A percentile compares a stretch with the other conserved stretches of the same genome.
Evolutionary conservation across 92 coral and sea anemone genomes (phyloP).

Genomic region (Phenganax marumi): DNA sequence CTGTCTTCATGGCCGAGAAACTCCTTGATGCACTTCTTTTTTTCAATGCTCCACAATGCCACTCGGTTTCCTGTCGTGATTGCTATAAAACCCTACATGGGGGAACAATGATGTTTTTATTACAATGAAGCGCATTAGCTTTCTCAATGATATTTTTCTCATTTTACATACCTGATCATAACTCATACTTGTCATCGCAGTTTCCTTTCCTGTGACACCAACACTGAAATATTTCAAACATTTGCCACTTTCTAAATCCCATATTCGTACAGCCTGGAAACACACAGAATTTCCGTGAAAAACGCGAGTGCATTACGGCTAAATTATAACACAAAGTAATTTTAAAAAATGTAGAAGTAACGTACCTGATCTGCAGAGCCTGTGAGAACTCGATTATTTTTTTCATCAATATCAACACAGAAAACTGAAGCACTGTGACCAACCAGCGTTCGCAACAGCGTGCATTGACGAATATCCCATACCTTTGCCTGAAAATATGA

Average conservation of each 20-base stretch:
- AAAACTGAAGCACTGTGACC: constrained; percentile 94
- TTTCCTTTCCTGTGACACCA: constrained; percentile 62
- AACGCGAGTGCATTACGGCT: neutral
- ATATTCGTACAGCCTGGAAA: constrained; percentile 80
- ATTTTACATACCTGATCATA: constrained; percentile 67
- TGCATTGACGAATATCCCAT: constrained; percentile 94
- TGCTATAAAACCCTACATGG: constrained; percentile 70
- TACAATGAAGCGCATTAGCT: neutral
- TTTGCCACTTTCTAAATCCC: constrained; percentile 78
- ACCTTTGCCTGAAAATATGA: constrained; percentile 85
- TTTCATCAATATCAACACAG: constrained; percentile 88
- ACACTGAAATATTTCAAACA: constrained; percentile 71
- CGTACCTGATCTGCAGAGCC: constrained; percentile 98
- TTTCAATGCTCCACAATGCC: constrained; percentile 78
- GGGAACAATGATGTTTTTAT: neutral
- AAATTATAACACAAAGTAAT: neutral
- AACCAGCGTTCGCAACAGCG: constrained; percentile 66
- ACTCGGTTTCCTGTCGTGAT: constrained; percentile 75
- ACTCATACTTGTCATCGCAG: constrained; percentile 85
- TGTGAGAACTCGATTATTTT: constrained; percentile 76
- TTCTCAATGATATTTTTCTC: neutral
- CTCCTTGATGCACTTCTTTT: constrained; percentile 71
- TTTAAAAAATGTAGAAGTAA: neutral
- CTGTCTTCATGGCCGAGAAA: constrained; percentile 86
- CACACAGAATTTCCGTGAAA: neutral